Evolutionary conservation across 1,140 invertebrate genomes (phyloP), one percentile per base, ranked within the genome.

Genomic region (Euwallacea fornicatus): DNA sequence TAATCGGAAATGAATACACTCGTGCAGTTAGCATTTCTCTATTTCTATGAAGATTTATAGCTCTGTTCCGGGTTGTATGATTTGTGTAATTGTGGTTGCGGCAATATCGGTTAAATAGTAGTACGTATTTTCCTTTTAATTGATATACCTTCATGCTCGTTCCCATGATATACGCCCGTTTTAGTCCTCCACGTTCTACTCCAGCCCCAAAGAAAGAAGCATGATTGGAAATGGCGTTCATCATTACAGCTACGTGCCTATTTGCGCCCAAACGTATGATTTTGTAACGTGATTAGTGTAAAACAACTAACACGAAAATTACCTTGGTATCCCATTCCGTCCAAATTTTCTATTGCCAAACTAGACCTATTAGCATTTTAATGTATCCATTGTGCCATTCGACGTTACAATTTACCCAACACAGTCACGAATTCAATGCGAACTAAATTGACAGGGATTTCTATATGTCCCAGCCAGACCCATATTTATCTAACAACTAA

Each of bases 361-460:
- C 69, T 73, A 71, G 72, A 73, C 64, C 71, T 74, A 74, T 74
- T 74, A 72, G 68, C 69, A 72, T 72, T 74, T 74, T 74, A 74
- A 74, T 72, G 70, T 74, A 69, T 74, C 70, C 69, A 74, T 74
- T 73, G 63, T 73, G 72, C 61, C 68, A 67, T 73, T 71, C 68
- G 62, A 50, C 66, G 61, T 73, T 59, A 68, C 56, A 73, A 73
- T 70, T 70, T 64, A 43, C 44, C 59, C 58, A 65, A 71, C 63
- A 61, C 69, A 61, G 69, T 71, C 69, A 71, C 69, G 69, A 71
- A 71, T 41, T 16, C 13, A 63, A 69, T 62, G 15, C 67, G 42
- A 21, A 59, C 46, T 60, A 53, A 68, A 68, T 68, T 68, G 58
- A 60, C 54, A 68, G 33, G 8, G 16, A 46, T 16, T 54, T 65